Percentiles rank a stretch among this genome's conserved stretches.
Conservation (phyloP, 2,113 vertebrate genomes). For the Oncorhynchus nerka region DNA sequence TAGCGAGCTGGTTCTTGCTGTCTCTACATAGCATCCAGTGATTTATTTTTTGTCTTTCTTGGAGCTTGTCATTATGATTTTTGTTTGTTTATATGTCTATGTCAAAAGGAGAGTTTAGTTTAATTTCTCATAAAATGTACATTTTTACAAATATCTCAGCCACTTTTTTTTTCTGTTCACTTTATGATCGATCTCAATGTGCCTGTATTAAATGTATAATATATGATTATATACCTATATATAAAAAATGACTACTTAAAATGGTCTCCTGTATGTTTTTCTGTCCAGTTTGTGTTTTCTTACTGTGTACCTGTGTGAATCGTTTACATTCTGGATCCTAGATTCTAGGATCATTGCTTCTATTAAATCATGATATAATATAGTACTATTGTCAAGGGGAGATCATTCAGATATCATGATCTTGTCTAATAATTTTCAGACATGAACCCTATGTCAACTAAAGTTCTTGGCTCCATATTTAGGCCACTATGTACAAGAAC, state of each 20-base stretch:
- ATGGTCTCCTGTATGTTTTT: slow-evolving; percentile 29
- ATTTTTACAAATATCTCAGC: slow-evolving; percentile 83
- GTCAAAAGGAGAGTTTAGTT: slow-evolving; percentile 65
- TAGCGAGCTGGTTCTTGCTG: slow-evolving; percentile 98
- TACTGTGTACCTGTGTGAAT: neutral
- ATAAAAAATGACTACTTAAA: slow-evolving; percentile 70
- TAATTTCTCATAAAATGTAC: slow-evolving; percentile 88
- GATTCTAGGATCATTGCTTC: too few relatives aligned
- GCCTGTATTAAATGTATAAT: slow-evolving; percentile 95
- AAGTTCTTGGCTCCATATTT: neutral
- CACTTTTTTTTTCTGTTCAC: slow-evolving; percentile 74
- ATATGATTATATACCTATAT: slow-evolving; percentile 83
- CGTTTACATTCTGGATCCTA: neutral
- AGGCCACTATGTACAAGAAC: neutral
- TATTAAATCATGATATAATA: neutral
- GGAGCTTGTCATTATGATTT: slow-evolving; percentile 1
- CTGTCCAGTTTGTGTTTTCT: neutral
- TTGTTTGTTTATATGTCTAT: slow-evolving; percentile 75
- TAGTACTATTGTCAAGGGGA: neutral
- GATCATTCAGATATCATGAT: neutral
- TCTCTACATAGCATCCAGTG: slow-evolving; percentile 61
- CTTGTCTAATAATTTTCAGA: neutral
- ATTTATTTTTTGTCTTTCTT: slow-evolving; percentile 29
- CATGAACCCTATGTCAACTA: neutral
- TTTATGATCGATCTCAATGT: slow-evolving; percentile 77